phyloP scores from a whole-genome alignment of 2,113 vertebrate species.

The Nycticryphes semicollaris region DNA sequence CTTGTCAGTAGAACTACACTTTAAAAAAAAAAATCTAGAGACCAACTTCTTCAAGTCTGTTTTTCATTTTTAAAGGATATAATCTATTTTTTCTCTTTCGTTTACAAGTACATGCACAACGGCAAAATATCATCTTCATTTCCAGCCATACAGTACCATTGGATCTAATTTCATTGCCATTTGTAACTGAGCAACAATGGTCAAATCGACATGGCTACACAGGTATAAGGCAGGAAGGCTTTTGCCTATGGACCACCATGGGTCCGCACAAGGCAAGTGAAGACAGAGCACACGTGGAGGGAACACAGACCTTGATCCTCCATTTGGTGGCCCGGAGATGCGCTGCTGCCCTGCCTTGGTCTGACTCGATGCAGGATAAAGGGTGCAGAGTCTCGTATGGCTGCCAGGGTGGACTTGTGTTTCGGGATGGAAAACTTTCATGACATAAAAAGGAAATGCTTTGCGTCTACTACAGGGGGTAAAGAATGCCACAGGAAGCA shows the following conservation, averaged over 20 bases:
- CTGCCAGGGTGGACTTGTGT: neutral
- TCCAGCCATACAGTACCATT: neutral
- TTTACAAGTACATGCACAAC: neutral
- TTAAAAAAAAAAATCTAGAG: conserved; percentile 18
- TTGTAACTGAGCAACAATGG: neutral
- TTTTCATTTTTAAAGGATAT: conserved; percentile 54
- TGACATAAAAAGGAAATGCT: neutral
- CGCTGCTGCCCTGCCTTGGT: neutral
- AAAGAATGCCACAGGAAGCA: neutral
- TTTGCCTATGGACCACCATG: neutral
- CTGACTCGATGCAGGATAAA: neutral
- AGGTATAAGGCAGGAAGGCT: neutral
- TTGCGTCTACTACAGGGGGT: neutral
- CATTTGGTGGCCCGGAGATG: neutral
- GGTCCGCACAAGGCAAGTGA: neutral
- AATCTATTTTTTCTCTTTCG: conserved; percentile 3
- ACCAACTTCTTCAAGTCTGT: conserved; percentile 37
- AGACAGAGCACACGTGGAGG: neutral
- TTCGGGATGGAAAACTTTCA: neutral
- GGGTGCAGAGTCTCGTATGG: no score
- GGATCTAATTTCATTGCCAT: neutral
- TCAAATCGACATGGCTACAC: neutral
- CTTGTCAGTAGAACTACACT: conserved; percentile 48
- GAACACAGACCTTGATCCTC: neutral
- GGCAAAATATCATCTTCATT: neutral